Conservation (phyloP, 2,113 vertebrate species). For the Andinoacara biseriatus region DNA sequence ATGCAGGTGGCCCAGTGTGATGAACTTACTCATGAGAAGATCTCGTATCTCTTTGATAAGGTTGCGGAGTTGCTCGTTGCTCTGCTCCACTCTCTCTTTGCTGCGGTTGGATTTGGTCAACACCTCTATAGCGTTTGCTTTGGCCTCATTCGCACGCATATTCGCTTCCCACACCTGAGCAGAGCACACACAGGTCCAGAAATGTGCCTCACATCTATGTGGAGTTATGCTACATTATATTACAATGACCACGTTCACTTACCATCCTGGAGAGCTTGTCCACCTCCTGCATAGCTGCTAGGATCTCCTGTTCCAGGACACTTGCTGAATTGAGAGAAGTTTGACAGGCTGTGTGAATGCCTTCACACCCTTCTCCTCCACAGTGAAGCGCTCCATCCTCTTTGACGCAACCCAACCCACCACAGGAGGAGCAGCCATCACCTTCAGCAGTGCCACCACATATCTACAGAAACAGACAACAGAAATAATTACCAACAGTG, state of each 20-base stretch:
- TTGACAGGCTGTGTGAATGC: conserved; percentile 79
- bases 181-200: neutral
- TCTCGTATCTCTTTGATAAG: conserved; percentile 95
- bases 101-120: conserved; percentile 89
- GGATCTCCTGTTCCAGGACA: conserved; percentile 88
- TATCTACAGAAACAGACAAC: conserved; percentile 72
- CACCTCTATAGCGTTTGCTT: conserved; percentile 86
- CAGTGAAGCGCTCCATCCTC: conserved; percentile 82
- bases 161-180: conserved; percentile 91
- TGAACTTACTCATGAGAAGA: conserved; percentile 88
- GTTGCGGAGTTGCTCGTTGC: conserved; percentile 90
- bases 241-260: conserved; percentile 3
- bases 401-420: conserved; percentile 83
- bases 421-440: conserved; percentile 86
- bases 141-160: conserved; percentile 88
- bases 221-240: neutral
- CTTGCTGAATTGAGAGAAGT: conserved; percentile 85
- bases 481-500: neutral
- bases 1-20: no score
- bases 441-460: conserved; percentile 84
- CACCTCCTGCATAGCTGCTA: conserved; percentile 88
- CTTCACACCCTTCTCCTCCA: conserved; percentile 86
- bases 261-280: conserved; percentile 95
- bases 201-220: neutral
- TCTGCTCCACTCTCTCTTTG: conserved; percentile 89